Evolutionary conservation across 2,797 vertebrate genomes (phyloP).

Genomic region (Sorex maritimensis): DNA sequence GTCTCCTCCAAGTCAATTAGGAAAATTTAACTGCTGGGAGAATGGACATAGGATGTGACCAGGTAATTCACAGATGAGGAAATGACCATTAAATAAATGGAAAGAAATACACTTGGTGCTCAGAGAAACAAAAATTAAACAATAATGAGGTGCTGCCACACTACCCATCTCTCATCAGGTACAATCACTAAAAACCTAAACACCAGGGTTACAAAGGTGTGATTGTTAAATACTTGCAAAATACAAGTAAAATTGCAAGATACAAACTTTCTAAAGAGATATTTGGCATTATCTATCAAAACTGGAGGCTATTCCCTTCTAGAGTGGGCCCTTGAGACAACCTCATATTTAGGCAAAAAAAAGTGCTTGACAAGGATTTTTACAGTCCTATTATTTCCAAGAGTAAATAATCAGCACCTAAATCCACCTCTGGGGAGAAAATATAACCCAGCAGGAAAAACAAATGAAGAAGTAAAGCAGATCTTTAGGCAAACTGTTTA

Average conservation of each 20-base stretch:
- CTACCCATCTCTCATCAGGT: not conserved
- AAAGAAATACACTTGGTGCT: not conserved
- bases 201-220: not conserved
- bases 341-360: constrained; percentile 3
- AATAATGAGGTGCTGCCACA: not conserved
- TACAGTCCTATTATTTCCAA: constrained; percentile 37
- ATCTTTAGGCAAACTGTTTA: constrained; percentile 1
- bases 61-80: constrained; percentile 46
- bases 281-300: not conserved
- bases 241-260: not conserved
- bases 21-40: constrained; percentile 7
- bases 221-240: not conserved
- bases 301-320: not conserved
- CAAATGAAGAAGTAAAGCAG: constrained; percentile 1
- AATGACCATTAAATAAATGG: constrained; percentile 8
- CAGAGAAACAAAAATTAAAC: constrained; percentile 56
- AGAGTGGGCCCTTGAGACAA: constrained; percentile 28
- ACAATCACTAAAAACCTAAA: not conserved
- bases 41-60: constrained; percentile 24
- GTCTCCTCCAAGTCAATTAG: constrained; percentile 49
- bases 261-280: not conserved
- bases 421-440: constrained; percentile 11
- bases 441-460: not conserved
- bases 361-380: constrained; percentile 38
- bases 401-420: constrained; percentile 43